Percentiles rank a stretch among this genome's conserved stretches.
These are phyloP conservation scores for Cisticola juncidis DNA, from an alignment of 2,113 vertebrate species.

Conservation along the genomic window DNA sequence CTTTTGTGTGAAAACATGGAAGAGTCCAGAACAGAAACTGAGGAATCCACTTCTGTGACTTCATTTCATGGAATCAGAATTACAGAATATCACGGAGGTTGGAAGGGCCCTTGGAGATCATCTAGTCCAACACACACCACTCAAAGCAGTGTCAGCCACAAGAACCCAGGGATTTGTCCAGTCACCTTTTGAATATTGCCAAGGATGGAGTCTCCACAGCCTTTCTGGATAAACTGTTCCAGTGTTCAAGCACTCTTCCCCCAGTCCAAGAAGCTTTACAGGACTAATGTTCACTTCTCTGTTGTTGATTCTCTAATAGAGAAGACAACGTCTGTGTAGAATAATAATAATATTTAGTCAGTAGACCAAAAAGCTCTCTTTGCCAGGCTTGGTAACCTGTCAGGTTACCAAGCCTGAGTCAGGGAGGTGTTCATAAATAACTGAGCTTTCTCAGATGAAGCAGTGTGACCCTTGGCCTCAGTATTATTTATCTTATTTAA, in stretches of 20 bases:
- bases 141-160: background rate
- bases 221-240: background rate
- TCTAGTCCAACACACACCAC: background rate
- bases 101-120: background rate
- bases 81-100: background rate
- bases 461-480: background rate
- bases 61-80: background rate
- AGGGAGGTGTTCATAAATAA: constrained; percentile 3
- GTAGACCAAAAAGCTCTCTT: background rate
- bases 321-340: background rate
- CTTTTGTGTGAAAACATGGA: background rate
- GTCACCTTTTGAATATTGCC: background rate
- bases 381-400: background rate
- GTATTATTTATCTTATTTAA: constrained; percentile 39
- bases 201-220: background rate
- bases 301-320: background rate
- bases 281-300: background rate
- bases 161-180: background rate
- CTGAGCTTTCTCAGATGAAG: constrained; percentile 20
- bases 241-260: fast-evolving
- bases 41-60: background rate
- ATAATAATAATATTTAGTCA: background rate
- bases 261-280: background rate
- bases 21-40: background rate
- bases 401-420: background rate